Conservation (phyloP, 1,140 invertebrate genomes). For the Metaphire vulgaris region DNA sequence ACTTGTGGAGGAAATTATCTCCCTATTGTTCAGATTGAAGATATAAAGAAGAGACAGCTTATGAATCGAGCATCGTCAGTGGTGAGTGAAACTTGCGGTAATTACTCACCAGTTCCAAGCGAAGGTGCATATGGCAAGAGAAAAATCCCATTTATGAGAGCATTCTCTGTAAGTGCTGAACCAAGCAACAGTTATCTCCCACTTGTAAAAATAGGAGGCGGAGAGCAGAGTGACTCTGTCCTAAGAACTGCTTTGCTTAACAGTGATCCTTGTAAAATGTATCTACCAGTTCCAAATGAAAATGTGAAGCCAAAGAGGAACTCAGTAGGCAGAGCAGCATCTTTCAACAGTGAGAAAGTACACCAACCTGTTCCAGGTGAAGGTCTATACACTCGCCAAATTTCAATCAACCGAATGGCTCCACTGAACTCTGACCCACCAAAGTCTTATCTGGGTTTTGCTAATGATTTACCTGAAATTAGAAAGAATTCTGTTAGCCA, state of each 20-base stretch:
- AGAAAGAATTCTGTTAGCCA: not conserved
- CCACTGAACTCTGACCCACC: conserved; percentile 8
- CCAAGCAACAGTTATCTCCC: not conserved
- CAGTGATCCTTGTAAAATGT: not conserved
- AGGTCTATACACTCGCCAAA: not conserved
- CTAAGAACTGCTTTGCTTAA: not conserved
- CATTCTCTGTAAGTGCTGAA: not conserved
- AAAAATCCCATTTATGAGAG: not conserved
- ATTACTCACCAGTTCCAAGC: not conserved
- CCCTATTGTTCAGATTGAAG: conserved; percentile 19
- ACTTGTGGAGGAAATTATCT: conserved; percentile 13
- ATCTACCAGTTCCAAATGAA: not conserved
- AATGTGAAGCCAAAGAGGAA: not conserved
- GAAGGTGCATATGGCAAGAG: not conserved
- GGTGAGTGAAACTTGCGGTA: not conserved
- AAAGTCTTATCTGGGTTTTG: not conserved
- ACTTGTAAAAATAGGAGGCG: not conserved
- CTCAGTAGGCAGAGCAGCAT: not conserved
- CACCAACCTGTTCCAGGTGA: not conserved
- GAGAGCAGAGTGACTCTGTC: not conserved
- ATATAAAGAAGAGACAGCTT: not conserved
- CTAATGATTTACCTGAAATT: not conserved
- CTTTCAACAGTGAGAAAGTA: not conserved
- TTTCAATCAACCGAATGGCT: not conserved
- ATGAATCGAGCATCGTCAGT: conserved; percentile 7